These are phyloP conservation scores for Nothoprocta pentlandii DNA, from an alignment of 2,113 vertebrate genomes.

Conservation along the genomic window DNA sequence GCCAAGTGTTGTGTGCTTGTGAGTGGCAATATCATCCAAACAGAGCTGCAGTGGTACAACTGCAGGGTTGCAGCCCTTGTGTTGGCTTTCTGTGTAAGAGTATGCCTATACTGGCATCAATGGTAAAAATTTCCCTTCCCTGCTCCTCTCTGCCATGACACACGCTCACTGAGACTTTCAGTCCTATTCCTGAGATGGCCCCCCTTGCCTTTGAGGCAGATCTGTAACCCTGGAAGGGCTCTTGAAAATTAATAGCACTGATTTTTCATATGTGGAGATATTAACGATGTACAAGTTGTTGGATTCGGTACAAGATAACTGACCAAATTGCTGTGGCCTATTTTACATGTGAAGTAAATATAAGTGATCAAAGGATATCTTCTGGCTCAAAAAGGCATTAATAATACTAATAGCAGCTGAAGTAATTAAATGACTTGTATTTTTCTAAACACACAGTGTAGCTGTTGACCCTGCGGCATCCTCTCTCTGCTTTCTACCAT, in stretches of 20 bases:
- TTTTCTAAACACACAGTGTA: neutral
- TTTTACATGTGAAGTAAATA: constrained; percentile 14
- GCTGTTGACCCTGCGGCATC: neutral
- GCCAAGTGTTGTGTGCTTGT: neutral
- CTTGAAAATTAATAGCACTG: constrained; percentile 16
- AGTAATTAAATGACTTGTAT: neutral
- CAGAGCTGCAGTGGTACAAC: neutral
- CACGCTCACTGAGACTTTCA: neutral
- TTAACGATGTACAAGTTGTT: constrained; percentile 23
- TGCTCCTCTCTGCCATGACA: neutral
- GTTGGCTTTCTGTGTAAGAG: neutral
- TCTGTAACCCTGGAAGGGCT: constrained; percentile 7
- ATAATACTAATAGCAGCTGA: neutral
- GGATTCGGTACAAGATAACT: neutral
- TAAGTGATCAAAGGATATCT: constrained; percentile 8
- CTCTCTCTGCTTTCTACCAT: neutral
- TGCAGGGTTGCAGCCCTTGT: neutral
- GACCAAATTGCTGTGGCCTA: neutral
- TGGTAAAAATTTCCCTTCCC: neutral
- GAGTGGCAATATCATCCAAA: neutral
- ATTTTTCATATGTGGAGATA: constrained; percentile 10
- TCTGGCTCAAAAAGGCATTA: constrained; percentile 32
- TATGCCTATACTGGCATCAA: neutral
- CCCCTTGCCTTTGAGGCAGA: constrained; percentile 14
- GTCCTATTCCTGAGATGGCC: neutral